Evolutionary conservation across 2,113 vertebrate genomes (phyloP), one percentile per base, ranked within the genome.

Genomic region (Cryptomyrus ogoouensis): DNA sequence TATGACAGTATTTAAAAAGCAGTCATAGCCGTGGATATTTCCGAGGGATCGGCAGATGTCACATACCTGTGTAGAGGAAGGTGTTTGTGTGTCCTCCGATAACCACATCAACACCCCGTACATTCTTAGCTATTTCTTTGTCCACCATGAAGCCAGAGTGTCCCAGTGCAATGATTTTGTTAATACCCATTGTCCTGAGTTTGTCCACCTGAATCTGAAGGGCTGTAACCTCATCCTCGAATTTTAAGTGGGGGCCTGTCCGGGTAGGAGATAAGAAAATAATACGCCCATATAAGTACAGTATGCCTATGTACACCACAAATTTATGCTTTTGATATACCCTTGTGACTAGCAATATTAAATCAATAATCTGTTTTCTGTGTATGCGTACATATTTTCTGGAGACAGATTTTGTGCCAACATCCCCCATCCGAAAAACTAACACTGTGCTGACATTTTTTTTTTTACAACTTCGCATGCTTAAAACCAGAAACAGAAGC

Each of bases 11-110:
- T 46, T 44, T 44, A 17, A 8, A 83, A 83, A 9, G 9, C 80
- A 24, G 58, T 3, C 5, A 8, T 46, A 5, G 17, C 2, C 19
- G 19, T 17, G 42, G 39, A 8, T 46, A 9, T 15, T 39, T 15
- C 44, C 21, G 49, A 86, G 19, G 12, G 46, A 27, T 27, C 0
- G 17, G 42, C 19, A 47, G 47, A 21, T 31, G n/a, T n/a, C 17
- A n/a, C 85, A 93, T 95, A 99, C 98, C 98, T 95, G 97, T 97
- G 83, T 96, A 98, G 31, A 99, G 97, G 94, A 99, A 99, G 0
- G 98, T 99, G 94, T 99, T 99, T 89, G 95, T 95, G 91, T 99
- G 98, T 92, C 98, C 98, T 42, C 98, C 98, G 6, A 99, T 94
- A 19, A 99, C 98, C 1, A 99, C 93, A 87, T 99, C 98, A 9